Evolutionary conservation across 2,888 invertebrate genomes (phyloP).

Genomic region (Pristionchus arcanus): DNA sequence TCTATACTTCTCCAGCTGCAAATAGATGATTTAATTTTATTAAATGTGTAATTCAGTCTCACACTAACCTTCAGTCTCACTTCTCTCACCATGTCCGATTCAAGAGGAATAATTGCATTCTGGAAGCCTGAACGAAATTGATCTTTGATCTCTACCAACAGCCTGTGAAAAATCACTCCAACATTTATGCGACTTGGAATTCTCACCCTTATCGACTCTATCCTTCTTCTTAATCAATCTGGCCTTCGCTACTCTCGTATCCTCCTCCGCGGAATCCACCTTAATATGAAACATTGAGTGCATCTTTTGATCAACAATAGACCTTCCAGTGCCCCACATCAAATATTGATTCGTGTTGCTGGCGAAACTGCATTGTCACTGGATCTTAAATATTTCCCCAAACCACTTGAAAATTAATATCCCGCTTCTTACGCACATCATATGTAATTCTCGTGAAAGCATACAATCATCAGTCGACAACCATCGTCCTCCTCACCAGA

Average conservation of each 20-base stretch:
- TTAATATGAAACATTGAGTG: background rate
- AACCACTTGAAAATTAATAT: background rate
- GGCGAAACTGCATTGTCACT: background rate
- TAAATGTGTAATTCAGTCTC: background rate
- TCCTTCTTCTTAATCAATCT: background rate
- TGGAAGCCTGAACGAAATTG: conserved; percentile 5
- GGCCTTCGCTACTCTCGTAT: background rate
- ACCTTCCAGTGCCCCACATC: too few species aligned
- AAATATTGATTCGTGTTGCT: background rate
- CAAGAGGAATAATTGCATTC: background rate
- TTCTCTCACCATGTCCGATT: conserved; percentile 4
- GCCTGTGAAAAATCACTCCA: background rate
- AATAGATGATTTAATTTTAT: background rate
- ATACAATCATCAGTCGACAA: background rate
- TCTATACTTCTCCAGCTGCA: background rate
- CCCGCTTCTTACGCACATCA: background rate
- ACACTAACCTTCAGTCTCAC: conserved; percentile 28
- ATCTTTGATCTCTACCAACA: background rate
- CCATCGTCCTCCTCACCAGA: background rate
- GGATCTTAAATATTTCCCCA: background rate
- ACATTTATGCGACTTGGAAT: background rate
- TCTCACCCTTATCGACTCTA: background rate
- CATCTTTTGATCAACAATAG: background rate
- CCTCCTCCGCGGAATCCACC: conserved; percentile 36
- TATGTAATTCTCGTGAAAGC: background rate